Base-by-base conservation (phyloP, 2,888 invertebrate species). In the Lasioglossum vierecki region DNA sequence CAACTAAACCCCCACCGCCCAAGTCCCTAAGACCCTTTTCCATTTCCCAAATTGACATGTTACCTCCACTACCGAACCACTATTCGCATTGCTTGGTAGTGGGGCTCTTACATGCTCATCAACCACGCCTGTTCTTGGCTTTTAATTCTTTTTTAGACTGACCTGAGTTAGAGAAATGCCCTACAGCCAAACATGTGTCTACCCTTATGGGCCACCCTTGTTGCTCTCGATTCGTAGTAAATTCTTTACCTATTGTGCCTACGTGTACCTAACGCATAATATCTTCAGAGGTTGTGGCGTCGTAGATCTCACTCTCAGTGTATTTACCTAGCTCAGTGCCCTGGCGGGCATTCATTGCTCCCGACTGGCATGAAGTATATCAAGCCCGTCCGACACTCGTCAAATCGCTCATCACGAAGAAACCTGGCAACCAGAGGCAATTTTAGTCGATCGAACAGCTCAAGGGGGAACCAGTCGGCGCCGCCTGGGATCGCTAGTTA, bases 401-500 rank as follows among this genome's bases (percentile, higher is more conserved):
- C 15, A 26, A 30, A 30, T 60, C 60, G 60, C 26, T 60, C 60
- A 13, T 60, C 60, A n/a, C 13, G 60, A 30, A 60, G 60, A 60
- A 60, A 60, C 15, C 26, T 30, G 26, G 30, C 60, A 60, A 60
- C 60, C 60, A 60, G 60, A 60, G 60, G 26, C 60, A 60, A 60
- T 60, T 60, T 30, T 26, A 15, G 60, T 15, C 35, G 66, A 66
- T 66, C 66, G 66, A 66, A 18, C 18, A 35, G 35, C 30, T 66
- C 66, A 35, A 30, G 66, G 66, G 18, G 18, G 66, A 66, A 35
- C 66, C 66, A 35, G 26, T 15, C 60, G 60, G 26, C 30, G 60
- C 15, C 66, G 35, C 66, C 66, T 66, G 66, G 35, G 66, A 66
- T 66, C 66, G 66, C 66, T 66, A 86, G 86, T 79, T 85, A 77